Percentiles rank a stretch among this genome's conserved stretches.
Conservation (phyloP, 2,888 invertebrate species). For the Lordiphosa fenestrarum region DNA sequence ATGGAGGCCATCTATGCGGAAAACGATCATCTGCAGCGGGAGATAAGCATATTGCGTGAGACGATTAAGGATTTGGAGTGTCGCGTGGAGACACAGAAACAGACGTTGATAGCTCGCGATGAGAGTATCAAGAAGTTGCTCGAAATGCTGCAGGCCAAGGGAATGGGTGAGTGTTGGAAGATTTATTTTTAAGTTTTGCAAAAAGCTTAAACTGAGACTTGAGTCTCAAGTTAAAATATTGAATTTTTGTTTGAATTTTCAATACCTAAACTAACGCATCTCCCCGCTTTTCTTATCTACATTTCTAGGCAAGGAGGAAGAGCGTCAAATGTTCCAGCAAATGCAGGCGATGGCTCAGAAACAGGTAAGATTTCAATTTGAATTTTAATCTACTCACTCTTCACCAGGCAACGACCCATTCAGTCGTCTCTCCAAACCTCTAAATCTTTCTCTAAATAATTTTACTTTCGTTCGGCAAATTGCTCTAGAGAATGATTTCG, state of each 20-base stretch:
- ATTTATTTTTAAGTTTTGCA: neutral
- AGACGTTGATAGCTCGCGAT: conserved; percentile 96
- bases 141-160: conserved; percentile 98
- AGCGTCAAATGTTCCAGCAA: conserved; percentile 97
- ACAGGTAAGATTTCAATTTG: conserved; percentile 86
- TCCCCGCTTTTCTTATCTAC: neutral
- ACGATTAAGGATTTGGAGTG: conserved; percentile 98
- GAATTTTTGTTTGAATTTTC: no score
- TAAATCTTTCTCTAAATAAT: conserved; percentile 32
- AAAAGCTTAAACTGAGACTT: no score
- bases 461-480: conserved; percentile 56
- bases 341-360: conserved; percentile 98
- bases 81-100: conserved; percentile 98
- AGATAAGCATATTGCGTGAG: conserved; percentile 94
- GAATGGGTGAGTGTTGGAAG: conserved; percentile 84
- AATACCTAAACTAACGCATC: neutral
- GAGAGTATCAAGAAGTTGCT: conserved; percentile 99
- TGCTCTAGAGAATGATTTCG: conserved; percentile 76
- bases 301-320: conserved; percentile 92
- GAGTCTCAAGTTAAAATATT: no score
- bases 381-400: conserved; percentile 3
- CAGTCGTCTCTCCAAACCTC: conserved; percentile 10
- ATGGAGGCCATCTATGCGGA: conserved; percentile 95
- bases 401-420: conserved; percentile 11
- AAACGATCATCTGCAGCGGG: conserved; percentile 95